Base-by-base conservation (phyloP, 2,888 invertebrate genomes). In the Seladonia tumulorum region DNA sequence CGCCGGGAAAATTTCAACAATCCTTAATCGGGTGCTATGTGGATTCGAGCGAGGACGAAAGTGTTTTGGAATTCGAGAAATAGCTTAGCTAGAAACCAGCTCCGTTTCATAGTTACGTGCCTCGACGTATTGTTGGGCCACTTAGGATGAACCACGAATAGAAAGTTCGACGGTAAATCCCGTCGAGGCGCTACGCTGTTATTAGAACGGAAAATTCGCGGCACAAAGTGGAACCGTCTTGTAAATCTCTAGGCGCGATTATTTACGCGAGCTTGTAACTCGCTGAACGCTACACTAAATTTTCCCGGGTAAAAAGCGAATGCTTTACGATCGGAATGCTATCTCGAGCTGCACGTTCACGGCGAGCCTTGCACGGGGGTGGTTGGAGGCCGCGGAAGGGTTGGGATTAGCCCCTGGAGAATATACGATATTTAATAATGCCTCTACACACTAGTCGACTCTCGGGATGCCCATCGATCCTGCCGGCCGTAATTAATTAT, bases 401-500 rank as follows among this genome's bases (percentile, higher is more conserved):
- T 81, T 73, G 82, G 85, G 89, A 90, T 92, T 92, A 92, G 87
- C 81, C 92, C 90, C 85, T 45, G 60, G 91, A 90, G 90, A 90
- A 83, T 90, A 90, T 74, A 83, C 83, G 82, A 88, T 91, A 92
- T 93, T 93, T 92, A 93, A 93, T 94, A 93, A 94, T 93, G 92
- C 92, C 90, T 89, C 90, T 88, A 78, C 79, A 80, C 85, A 83
- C 66, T 89, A 86, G 89, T 87, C 81, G 88, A 85, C 91, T 84
- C 91, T 63, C 82, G 91, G 91, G 90, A 91, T 83, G 90, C 47
- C 88, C 92, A 93, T 94, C 92, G 93, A 93, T 93, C 92, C 88
- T 90, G 77, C 85, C 81, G 84, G 88, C 83, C 88, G 89, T 93
- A 93, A 93, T 94, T 94, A 94, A 93, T 94, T 94, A 93, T 91